Evolutionary conservation across 2,113 vertebrate genomes (phyloP).

Genomic region (Gopherus flavomarginatus): DNA sequence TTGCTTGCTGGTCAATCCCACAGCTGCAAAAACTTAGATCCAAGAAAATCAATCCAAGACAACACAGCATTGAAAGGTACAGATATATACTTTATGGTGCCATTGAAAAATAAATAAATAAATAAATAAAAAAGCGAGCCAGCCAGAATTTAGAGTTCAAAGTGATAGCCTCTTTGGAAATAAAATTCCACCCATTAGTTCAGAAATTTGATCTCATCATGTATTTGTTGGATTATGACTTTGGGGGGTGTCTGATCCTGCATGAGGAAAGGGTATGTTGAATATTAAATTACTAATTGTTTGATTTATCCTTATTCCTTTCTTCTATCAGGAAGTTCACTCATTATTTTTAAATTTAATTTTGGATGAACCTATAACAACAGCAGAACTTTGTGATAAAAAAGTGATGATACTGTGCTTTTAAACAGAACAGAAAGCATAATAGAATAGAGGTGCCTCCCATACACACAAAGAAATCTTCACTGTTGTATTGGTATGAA

Average conservation of each 20-base stretch:
- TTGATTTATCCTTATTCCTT: constrained; percentile 15
- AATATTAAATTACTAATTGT: not conserved
- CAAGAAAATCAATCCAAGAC: constrained; percentile 80
- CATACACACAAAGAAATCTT: not conserved
- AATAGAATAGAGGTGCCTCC: not conserved
- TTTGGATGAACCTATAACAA: not conserved
- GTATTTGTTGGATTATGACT: constrained; percentile 54
- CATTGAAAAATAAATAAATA: constrained; percentile 69
- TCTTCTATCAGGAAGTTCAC: constrained; percentile 11
- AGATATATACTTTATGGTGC: constrained; percentile 80
- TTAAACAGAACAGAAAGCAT: not conserved
- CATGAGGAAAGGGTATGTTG: not conserved
- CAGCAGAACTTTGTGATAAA: not conserved
- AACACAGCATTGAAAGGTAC: constrained; percentile 81
- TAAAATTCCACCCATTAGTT: constrained; percentile 69
- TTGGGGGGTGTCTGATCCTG: not conserved
- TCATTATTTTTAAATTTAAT: not conserved
- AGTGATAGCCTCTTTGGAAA: constrained; percentile 82
- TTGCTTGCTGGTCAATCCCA: not conserved
- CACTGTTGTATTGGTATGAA: rapidly evolving
- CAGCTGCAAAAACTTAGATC: not conserved
- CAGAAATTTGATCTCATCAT: constrained; percentile 74
- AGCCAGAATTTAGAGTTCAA: constrained; percentile 85
- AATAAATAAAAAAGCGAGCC: not conserved
- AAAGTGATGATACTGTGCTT: not conserved